Evolutionary conservation across 1,140 invertebrate species (phyloP).

Genomic region (Phymastichus coffea): DNA sequence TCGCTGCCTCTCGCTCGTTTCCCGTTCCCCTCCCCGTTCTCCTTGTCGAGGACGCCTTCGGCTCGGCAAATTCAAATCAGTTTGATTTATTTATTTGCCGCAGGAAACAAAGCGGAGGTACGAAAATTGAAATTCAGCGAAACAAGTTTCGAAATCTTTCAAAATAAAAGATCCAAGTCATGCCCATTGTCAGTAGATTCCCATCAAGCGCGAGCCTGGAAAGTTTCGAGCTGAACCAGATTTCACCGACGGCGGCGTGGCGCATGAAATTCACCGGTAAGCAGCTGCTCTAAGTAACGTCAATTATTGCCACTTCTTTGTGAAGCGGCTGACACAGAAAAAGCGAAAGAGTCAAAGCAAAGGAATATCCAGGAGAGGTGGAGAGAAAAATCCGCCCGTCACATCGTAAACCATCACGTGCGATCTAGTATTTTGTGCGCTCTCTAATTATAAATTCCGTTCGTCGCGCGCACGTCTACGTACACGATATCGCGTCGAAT

Average conservation of each 20-base stretch:
- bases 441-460: slow-evolving; percentile 31
- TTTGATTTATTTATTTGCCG: too few species aligned
- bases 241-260: slow-evolving; percentile 1
- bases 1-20: too few species aligned
- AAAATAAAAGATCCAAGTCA: slow-evolving; percentile 17
- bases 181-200: slow-evolving; percentile 10
- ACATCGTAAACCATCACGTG: slow-evolving; percentile 11
- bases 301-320: slow-evolving; percentile 12
- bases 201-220: slow-evolving; percentile 3
- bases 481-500: slow-evolving; percentile 19
- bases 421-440: slow-evolving; percentile 21
- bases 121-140: slow-evolving; percentile 4
- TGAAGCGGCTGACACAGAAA: background rate
- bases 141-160: slow-evolving; percentile 15
- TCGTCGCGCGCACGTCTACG: slow-evolving; percentile 1
- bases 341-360: too few species aligned
- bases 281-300: slow-evolving; percentile 9
- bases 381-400: background rate
- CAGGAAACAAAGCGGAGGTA: background rate
- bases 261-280: slow-evolving; percentile 1
- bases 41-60: too few species aligned
- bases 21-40: too few species aligned
- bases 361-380: too few species aligned
- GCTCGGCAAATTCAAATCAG: too few species aligned
- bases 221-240: slow-evolving; percentile 18